Base-by-base conservation (phyloP, 2,888 invertebrate species). In the Rutpela maculata region DNA sequence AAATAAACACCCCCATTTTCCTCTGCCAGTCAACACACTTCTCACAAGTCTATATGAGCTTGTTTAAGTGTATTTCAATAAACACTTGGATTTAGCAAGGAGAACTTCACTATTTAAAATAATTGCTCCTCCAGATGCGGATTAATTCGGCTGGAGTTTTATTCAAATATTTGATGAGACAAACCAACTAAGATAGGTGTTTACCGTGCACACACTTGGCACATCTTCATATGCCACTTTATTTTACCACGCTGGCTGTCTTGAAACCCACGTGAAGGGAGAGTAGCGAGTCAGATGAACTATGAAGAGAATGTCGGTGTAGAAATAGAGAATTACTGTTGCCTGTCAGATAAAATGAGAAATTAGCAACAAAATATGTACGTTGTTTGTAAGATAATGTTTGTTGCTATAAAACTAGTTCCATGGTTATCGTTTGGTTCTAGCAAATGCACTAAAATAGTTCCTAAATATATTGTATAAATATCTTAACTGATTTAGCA, bases 81-180 rank as follows among this genome's bases (percentile, higher is more conserved):
- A 71, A 60, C 70, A 71, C 70, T 71, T 60, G 11, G 22, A 15
- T 17, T 26, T 18, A 35, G 18, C 18, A 50, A 50, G 38, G 70
- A 19, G 43, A 50, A n/a, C 35, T 15, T 12, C 22, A 38, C 70
- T 50, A 38, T 43, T 71, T 71, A 43, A 60, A 60, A 71, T 71
- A 71, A 71, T 71, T 62, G 70, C 60, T 71, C 50, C 70, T 59
- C 43, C 60, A 71, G 60, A 60, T 35, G 22, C 19, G 43, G 62
- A 71, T 71, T 71, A 71, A 71, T 71, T 62, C 70, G 10, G 19
- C 38, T 60, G 38, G 35, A 71, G 57, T 43, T 43, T 43, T 60
- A 43, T 35, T 71, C 70, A 71, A 71, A 71, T 71, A 71, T 71
- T 71, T 62, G 70, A 62, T n/a, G 60, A 71, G 60, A 59, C 38